Evolutionary conservation across 2,113 vertebrate species (phyloP).

Genomic region (Calyptommatus sinebrachiatus): DNA sequence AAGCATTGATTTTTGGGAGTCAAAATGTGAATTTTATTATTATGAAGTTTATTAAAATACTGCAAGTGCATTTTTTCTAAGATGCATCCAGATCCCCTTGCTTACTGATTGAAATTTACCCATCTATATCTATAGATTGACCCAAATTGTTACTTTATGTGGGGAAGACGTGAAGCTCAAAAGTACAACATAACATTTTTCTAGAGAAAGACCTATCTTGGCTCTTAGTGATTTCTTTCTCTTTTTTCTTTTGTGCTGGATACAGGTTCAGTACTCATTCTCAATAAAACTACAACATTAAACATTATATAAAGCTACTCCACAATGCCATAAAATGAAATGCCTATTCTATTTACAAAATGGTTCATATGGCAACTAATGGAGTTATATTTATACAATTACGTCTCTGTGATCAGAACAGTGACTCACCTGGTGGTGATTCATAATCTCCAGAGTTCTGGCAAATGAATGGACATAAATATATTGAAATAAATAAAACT

Average conservation of each 20-base stretch:
- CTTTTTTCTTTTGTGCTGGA: no score
- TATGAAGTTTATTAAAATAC: no score
- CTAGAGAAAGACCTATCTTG: not conserved
- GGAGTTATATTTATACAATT: conserved; percentile 15
- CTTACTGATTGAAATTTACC: no score
- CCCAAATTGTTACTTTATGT: not conserved
- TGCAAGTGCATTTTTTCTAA: no score
- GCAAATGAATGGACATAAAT: conserved; percentile 17
- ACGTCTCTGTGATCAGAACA: not conserved
- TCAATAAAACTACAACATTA: no score
- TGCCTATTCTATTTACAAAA: not conserved
- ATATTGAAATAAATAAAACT: conserved; percentile 26
- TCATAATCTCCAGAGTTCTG: conserved; percentile 13
- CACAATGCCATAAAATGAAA: not conserved
- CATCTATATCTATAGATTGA: no score
- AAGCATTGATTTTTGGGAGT: no score
- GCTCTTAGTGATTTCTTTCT: no score
- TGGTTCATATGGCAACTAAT: conserved; percentile 28
- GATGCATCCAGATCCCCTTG: no score
- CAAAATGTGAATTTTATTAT: no score
- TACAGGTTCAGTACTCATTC: not conserved
- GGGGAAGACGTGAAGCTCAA: not conserved
- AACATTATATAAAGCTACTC: not conserved
- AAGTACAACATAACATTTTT: not conserved
- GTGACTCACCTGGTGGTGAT: conserved; percentile 21